Evolutionary conservation across 2,113 vertebrate species (phyloP).

Genomic region (Romanogobio albipinnatus): DNA sequence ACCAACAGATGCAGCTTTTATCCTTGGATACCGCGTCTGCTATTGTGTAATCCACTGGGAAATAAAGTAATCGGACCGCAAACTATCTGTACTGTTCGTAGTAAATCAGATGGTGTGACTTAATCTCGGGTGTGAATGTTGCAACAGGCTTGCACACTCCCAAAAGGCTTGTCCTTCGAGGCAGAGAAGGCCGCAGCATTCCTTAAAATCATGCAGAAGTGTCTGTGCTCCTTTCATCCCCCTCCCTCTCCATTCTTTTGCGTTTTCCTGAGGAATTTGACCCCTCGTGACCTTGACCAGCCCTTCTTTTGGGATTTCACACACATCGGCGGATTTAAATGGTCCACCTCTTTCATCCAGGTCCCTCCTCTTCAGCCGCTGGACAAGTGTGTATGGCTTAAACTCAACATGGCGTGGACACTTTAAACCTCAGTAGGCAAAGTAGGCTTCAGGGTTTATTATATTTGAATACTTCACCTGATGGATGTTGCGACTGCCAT

Average conservation of each 20-base stretch:
- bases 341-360: constrained; percentile 54
- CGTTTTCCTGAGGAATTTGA: constrained; percentile 74
- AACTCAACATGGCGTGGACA: constrained; percentile 8
- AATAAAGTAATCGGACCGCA: background rate
- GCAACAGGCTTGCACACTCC: background rate
- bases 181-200: constrained; percentile 55
- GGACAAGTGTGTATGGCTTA: constrained; percentile 40
- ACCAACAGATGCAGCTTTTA: constrained; percentile 10
- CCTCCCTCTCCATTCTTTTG: constrained; percentile 28
- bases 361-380: constrained; percentile 33
- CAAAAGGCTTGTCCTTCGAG: constrained; percentile 21
- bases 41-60: background rate
- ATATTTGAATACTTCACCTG: background rate
- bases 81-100: background rate
- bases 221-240: constrained; percentile 51
- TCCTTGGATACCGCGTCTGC: background rate
- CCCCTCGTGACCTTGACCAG: constrained; percentile 73
- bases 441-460: background rate
- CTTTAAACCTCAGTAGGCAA: constrained; percentile 28
- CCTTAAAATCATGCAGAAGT: constrained; percentile 55
- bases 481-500: no score
- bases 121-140: constrained; percentile 36
- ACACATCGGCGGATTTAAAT: constrained; percentile 77
- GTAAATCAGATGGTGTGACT: background rate
- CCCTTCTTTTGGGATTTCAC: constrained; percentile 72